Conservation (phyloP, 2,797 vertebrate species). For the Pampus argenteus region DNA sequence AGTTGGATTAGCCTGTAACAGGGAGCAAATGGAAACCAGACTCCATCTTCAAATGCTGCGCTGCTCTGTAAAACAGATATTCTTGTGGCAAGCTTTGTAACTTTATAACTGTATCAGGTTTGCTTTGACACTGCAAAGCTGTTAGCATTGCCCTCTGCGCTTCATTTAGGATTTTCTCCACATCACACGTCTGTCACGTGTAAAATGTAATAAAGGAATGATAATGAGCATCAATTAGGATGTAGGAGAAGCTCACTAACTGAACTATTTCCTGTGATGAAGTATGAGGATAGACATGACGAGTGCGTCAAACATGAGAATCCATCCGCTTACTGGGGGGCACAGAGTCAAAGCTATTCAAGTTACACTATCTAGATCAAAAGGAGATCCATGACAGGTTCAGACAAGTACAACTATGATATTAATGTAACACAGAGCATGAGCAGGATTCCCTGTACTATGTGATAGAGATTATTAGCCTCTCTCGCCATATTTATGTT, state of each 20-base stretch:
- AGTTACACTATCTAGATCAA: constrained; percentile 54
- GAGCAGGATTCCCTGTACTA: constrained; percentile 25
- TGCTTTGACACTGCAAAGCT: constrained; percentile 65
- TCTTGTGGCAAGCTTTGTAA: constrained; percentile 34
- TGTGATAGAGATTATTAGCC: constrained; percentile 42
- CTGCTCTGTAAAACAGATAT: constrained; percentile 53
- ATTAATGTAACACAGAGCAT: constrained; percentile 46
- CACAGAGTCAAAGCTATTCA: constrained; percentile 41
- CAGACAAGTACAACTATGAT: constrained; percentile 37
- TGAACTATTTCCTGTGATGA: constrained; percentile 43
- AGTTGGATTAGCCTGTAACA: constrained; percentile 61
- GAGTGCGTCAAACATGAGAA: constrained; percentile 41
- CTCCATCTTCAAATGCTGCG: constrained; percentile 48
- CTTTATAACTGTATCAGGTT: constrained; percentile 53
- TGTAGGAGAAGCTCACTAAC: constrained; percentile 30
- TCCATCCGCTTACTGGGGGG: constrained; percentile 37
- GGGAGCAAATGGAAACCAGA: constrained; percentile 51
- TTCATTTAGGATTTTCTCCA: constrained; percentile 65
- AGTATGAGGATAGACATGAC: constrained; percentile 32
- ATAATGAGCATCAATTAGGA: constrained; percentile 66
- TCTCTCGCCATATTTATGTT: constrained; percentile 36
- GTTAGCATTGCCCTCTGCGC: constrained; percentile 52
- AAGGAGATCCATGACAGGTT: constrained; percentile 45
- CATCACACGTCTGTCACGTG: constrained; percentile 55
- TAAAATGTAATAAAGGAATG: constrained; percentile 62